Conservation (phyloP, 2,888 invertebrate genomes). For the Dryobota labecula region DNA sequence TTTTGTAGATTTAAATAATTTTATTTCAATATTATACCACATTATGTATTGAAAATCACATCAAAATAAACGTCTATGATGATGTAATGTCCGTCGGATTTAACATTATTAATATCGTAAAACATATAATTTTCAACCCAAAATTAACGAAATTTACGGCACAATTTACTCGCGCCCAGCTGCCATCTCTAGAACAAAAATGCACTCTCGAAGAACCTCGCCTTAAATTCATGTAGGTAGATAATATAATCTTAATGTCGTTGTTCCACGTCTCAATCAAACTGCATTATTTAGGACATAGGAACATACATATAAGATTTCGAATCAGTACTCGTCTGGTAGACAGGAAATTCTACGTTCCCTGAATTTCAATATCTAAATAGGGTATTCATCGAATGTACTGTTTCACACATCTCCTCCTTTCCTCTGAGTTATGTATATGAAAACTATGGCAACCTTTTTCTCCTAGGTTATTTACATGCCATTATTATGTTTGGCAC, state of each 20-base stretch:
- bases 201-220: too few relatives aligned
- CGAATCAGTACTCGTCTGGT: slow-evolving; percentile 12
- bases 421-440: slow-evolving; percentile 9
- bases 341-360: slow-evolving; percentile 29
- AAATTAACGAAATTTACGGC: too few relatives aligned
- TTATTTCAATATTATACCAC: too few relatives aligned
- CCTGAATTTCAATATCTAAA: slow-evolving; percentile 47
- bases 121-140: too few relatives aligned
- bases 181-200: too few relatives aligned
- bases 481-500: slow-evolving; percentile 16
- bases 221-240: background rate
- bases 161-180: too few relatives aligned
- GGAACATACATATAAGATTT: slow-evolving; percentile 35
- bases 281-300: slow-evolving; percentile 24
- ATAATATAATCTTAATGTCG: too few relatives aligned
- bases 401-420: slow-evolving; percentile 36
- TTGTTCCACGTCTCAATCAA: background rate
- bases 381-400: slow-evolving; percentile 35
- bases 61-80: too few relatives aligned
- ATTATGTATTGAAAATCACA: too few relatives aligned
- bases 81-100: too few relatives aligned
- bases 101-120: too few relatives aligned
- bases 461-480: slow-evolving; percentile 24
- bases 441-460: slow-evolving; percentile 16
- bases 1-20: too few relatives aligned